Percentiles rank a stretch among this genome's conserved stretches.
These are phyloP conservation scores for Petrocephalus sullivani DNA, from an alignment of 2,797 vertebrate species.

Conservation along the genomic window DNA sequence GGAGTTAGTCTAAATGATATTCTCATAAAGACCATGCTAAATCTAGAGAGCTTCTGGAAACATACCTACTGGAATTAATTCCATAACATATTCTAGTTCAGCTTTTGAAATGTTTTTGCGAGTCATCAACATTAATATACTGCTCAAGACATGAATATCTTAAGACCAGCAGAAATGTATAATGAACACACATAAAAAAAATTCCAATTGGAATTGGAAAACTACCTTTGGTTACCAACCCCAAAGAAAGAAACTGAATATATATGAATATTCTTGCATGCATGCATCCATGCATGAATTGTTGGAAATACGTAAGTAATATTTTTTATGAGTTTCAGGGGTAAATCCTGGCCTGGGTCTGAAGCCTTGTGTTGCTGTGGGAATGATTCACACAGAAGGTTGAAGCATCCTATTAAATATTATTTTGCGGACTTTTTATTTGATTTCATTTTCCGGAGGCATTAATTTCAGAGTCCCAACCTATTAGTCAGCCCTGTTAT, in stretches of 20 bases:
- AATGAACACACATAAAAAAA: not conserved
- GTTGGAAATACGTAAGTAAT: not conserved
- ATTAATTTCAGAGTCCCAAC: constrained; percentile 58
- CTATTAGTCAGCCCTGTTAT: constrained; percentile 60
- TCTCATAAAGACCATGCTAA: not conserved
- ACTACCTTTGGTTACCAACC: not conserved
- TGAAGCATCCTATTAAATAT: constrained; percentile 28
- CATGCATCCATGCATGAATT: not conserved
- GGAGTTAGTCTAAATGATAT: not conserved
- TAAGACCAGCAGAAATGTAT: not conserved
- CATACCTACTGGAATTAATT: not conserved
- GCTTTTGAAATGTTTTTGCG: not conserved
- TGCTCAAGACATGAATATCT: not conserved
- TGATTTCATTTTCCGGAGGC: constrained; percentile 57
- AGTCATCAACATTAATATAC: not conserved
- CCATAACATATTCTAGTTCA: not conserved
- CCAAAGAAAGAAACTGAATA: not conserved
- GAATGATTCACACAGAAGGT: not conserved
- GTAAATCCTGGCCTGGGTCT: not conserved
- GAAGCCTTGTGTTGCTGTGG: not conserved
- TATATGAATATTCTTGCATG: not conserved
- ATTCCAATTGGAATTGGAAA: not conserved
- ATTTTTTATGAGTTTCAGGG: not conserved
- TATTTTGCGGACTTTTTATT: constrained; percentile 56
- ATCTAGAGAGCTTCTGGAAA: not conserved